Evolutionary conservation across 2,888 invertebrate species (phyloP), one percentile per base, ranked within the genome.

Genomic region (Lepidonotus clava): DNA sequence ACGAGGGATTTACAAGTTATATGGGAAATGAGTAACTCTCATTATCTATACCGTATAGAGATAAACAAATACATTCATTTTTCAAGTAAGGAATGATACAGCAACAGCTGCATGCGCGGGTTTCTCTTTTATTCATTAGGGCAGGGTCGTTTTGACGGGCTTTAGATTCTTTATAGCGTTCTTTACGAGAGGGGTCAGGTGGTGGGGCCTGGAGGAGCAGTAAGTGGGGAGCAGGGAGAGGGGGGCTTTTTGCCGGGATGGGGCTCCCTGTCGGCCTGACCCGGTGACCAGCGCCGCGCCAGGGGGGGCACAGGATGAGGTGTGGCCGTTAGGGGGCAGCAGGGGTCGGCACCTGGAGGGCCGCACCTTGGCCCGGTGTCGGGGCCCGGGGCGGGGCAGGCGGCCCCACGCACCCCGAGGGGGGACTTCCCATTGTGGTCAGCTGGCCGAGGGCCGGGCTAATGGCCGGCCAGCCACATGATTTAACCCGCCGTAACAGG

Each of bases 401-500:
- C 36, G 28, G 21, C 80, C 6, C 28, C 38, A 11, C 32, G 80
- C 41, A 8, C 80, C 80, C 51, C 28, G 14, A 11, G 80, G 28
- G 80, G 80, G 1, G 24, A 21, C n/a, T 21, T n/a, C 5, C 32
- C 80, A 80, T 80, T 80, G 80, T 80, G 80, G 41, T 41, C 80
- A 80, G 80, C 80, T 46, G 80, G 18, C 8, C 24, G 24, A 8
- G 5, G 41, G 46, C n/a, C 46, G 14, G 18, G 80, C 46, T 80
- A 80, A 80, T 80, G 80, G 46, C 80, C 21, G 46, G 24, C 76
- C 14, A 11, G 80, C 46, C n/a, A 46, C 80, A 80, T 80, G 80
- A 80, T 80, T 80, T 80, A 80, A 80, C 80, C 46, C 32, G 51
- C 32, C 46, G 80, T 80, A 80, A 80, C 80, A 80, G 80, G 80